Evolutionary conservation across 2,113 vertebrate genomes (phyloP).

Genomic region (Pagrus major): DNA sequence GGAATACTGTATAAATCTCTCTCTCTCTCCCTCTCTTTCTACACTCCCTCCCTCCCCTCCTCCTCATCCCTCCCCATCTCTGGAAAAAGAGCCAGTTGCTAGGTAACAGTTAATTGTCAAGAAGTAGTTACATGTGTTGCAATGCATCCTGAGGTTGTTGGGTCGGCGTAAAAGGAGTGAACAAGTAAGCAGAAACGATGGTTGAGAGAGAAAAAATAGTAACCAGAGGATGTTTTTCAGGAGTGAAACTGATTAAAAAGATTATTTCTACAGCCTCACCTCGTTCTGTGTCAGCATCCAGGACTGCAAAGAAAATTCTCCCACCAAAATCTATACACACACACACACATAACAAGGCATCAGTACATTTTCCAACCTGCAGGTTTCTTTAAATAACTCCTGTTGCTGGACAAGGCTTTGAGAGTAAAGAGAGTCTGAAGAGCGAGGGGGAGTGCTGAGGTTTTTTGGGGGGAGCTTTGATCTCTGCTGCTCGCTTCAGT

Average conservation of each 20-base stretch:
- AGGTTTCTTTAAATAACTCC: slow-evolving; percentile 82
- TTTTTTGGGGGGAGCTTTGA: slow-evolving; percentile 66
- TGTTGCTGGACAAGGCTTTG: slow-evolving; percentile 79
- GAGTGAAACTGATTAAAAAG: slow-evolving; percentile 49
- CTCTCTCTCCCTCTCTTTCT: slow-evolving; percentile 34
- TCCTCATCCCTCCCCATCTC: slow-evolving; percentile 56
- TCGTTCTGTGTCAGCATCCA: slow-evolving; percentile 24
- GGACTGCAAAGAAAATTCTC: slow-evolving; percentile 43
- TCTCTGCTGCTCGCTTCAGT: slow-evolving; percentile 56
- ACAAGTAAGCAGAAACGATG: slow-evolving; percentile 65
- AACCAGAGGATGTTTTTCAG: slow-evolving; percentile 16
- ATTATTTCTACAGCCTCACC: slow-evolving; percentile 45
- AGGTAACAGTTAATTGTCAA: slow-evolving; percentile 90
- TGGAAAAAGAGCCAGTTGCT: slow-evolving; percentile 87
- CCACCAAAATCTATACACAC: slow-evolving; percentile 44
- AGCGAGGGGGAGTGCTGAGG: slow-evolving; percentile 47
- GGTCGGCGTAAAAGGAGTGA: slow-evolving; percentile 62
- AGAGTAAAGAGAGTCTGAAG: slow-evolving; percentile 54
- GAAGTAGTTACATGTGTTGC: slow-evolving; percentile 88
- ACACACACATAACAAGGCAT: slow-evolving; percentile 17
- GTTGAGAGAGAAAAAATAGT: slow-evolving; percentile 31
- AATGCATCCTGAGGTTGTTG: slow-evolving; percentile 82
- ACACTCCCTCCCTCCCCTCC: slow-evolving; percentile 7
- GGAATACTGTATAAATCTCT: slow-evolving; percentile 77
- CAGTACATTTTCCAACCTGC: slow-evolving; percentile 55